Evolutionary conservation across 2,888 invertebrate genomes (phyloP).

Genomic region (Drosophila quinaria): DNA sequence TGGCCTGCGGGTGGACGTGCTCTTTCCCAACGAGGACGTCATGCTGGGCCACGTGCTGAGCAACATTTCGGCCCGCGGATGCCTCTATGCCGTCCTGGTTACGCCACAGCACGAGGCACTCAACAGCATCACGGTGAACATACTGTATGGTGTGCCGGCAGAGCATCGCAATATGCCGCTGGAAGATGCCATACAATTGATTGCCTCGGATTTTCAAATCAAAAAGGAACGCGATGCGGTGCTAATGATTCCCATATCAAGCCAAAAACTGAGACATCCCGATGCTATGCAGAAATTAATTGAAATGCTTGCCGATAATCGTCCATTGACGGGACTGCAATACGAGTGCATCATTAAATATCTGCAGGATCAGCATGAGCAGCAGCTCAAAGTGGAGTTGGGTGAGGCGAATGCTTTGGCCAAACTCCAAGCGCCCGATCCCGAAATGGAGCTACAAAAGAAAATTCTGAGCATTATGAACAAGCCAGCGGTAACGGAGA

Average conservation of each 20-base stretch:
- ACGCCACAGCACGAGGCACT: constrained; percentile 94
- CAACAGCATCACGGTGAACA: constrained; percentile 94
- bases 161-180: constrained; percentile 98
- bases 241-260: not conserved
- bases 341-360: constrained; percentile 92
- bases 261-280: constrained; percentile 87
- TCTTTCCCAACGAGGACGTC: constrained; percentile 97
- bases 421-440: constrained; percentile 82
- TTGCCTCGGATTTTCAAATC: constrained; percentile 90
- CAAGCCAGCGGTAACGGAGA: constrained; percentile 84
- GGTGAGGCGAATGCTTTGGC: constrained; percentile 88
- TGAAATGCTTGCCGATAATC: constrained; percentile 93
- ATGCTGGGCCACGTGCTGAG: constrained; percentile 92
- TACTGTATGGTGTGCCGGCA: constrained; percentile 94
- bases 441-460: constrained; percentile 85
- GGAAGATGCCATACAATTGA: constrained; percentile 94
- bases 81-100: constrained; percentile 94
- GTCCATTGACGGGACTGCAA: constrained; percentile 91
- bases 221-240: constrained; percentile 87
- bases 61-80: constrained; percentile 95
- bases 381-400: constrained; percentile 91
- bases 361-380: constrained; percentile 90
- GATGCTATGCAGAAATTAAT: constrained; percentile 90
- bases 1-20: constrained; percentile 92
- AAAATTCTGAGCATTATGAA: constrained; percentile 85